Evolutionary conservation across 2,113 vertebrate species (phyloP), one percentile per base, ranked within the genome.

Genomic region (Ceratotherium simum): DNA sequence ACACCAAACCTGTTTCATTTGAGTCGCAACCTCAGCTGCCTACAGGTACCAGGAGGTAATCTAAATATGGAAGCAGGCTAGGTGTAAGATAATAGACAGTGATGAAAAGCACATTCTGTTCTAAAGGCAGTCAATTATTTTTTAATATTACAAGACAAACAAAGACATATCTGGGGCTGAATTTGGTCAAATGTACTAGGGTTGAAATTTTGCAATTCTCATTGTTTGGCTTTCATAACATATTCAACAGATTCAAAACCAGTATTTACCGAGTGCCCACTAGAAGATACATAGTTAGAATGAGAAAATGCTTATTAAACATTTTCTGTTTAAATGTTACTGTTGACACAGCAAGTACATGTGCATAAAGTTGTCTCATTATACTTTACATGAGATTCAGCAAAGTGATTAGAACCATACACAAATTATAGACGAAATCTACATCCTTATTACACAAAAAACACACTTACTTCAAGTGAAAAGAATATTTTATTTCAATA

Each of bases 401-500:
- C 67, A 97, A 93, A 97, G 85, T 79, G 16, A 58, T 58, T 93
- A 90, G 76, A 88, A 95, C 83, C 69, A 72, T 12, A 89, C 9
- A 86, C 51, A 65, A 13, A 8, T 58, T 91, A 94, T 4, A 56
- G 86, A 92, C 83, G 79, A 39, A 92, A 56, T 67, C 65, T 79
- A 56, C 25, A 84, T 27, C 70, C 85, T 27, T 67, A 69, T 23
- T 60, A 64, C 25, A 89, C 11, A 21, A 33, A 78, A 93, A 97
- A 23, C 29, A 48, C 65, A 65, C 20, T 88, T 96, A 65, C 20
- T 88, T 96, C 20, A 72, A 93, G 39, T 65, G 23, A 84, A 96
- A 98, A 93, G 51, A 91, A 94, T 42, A 83, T 48, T 97, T 97
- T 80, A 95, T 96, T 98, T 97, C 84, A 93, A 92, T 86, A 97